These are phyloP conservation scores for Tapera naevia DNA, from an alignment of 2,797 vertebrate species.

Conservation along the genomic window DNA sequence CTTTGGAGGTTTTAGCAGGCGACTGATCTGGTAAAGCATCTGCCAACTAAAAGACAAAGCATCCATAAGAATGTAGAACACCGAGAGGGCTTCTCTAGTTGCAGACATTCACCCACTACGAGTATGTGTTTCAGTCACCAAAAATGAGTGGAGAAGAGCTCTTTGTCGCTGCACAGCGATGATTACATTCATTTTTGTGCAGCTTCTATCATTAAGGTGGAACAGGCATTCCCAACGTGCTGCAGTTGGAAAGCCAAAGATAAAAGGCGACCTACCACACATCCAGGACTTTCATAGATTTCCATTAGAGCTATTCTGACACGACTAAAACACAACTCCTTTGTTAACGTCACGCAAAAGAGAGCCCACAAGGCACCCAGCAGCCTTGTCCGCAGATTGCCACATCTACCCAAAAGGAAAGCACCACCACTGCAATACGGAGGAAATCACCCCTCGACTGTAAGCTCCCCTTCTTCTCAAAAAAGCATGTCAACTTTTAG, in stretches of 20 bases:
- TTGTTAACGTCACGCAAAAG: not conserved
- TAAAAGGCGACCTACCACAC: not conserved
- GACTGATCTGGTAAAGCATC: constrained; percentile 89
- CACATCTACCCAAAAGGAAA: not conserved
- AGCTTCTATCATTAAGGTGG: not conserved
- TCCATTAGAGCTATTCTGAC: not conserved
- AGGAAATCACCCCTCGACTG: not conserved
- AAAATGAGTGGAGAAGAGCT: not conserved
- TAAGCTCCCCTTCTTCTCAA: constrained; percentile 7
- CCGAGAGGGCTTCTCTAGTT: not conserved
- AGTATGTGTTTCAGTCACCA: not conserved
- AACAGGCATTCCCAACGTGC: not conserved
- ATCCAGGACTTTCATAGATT: not conserved
- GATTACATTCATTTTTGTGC: not conserved
- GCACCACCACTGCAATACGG: not conserved
- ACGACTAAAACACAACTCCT: not conserved
- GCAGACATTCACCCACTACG: not conserved
- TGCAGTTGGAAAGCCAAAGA: not conserved
- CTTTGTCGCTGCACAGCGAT: not conserved
- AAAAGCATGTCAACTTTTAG: not conserved
- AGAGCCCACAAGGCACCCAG: not conserved
- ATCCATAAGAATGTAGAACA: not conserved
- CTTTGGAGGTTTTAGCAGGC: constrained; percentile 82
- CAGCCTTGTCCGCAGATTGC: not conserved
- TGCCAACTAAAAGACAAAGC: constrained; percentile 81